These are phyloP conservation scores for Heliconius himera DNA, from an alignment of 1,140 invertebrate genomes.

Conservation along the genomic window DNA sequence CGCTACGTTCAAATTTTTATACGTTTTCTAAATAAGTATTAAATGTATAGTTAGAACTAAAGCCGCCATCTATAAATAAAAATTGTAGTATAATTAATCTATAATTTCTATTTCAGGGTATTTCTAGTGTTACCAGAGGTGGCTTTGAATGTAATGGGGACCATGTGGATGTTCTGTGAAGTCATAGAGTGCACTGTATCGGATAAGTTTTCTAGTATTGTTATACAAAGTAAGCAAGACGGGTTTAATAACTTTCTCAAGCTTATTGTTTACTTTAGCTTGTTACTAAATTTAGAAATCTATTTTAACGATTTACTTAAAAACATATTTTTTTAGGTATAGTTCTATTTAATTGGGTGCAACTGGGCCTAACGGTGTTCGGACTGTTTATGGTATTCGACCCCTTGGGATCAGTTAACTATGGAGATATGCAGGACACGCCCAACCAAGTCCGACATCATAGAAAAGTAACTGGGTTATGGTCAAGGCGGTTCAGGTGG, in stretches of 20 bases:
- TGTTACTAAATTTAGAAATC: constrained; percentile 42
- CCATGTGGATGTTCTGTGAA: constrained; percentile 90
- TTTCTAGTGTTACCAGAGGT: constrained; percentile 87
- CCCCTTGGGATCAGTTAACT: constrained; percentile 87
- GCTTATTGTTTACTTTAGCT: neutral
- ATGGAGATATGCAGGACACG: constrained; percentile 83
- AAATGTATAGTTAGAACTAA: no score
- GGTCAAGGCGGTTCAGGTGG: constrained; percentile 87
- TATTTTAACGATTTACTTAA: neutral
- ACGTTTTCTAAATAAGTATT: no score
- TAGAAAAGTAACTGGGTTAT: constrained; percentile 85
- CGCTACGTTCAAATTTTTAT: no score
- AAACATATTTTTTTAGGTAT: constrained; percentile 81
- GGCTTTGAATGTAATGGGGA: constrained; percentile 89
- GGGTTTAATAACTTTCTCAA: neutral
- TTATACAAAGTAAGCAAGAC: constrained; percentile 85
- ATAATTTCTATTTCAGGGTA: constrained; percentile 18
- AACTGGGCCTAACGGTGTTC: constrained; percentile 88
- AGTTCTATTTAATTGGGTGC: constrained; percentile 91
- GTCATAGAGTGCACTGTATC: constrained; percentile 84
- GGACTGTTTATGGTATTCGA: constrained; percentile 91
- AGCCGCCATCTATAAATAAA: no score
- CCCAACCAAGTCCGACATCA: constrained; percentile 83
- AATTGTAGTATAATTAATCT: neutral
- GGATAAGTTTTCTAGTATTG: constrained; percentile 87